A percentile compares a stretch with the other conserved stretches of the same genome.
phyloP scores from a whole-genome alignment of 2,113 vertebrate genomes.

The Etheostoma spectabile region DNA sequence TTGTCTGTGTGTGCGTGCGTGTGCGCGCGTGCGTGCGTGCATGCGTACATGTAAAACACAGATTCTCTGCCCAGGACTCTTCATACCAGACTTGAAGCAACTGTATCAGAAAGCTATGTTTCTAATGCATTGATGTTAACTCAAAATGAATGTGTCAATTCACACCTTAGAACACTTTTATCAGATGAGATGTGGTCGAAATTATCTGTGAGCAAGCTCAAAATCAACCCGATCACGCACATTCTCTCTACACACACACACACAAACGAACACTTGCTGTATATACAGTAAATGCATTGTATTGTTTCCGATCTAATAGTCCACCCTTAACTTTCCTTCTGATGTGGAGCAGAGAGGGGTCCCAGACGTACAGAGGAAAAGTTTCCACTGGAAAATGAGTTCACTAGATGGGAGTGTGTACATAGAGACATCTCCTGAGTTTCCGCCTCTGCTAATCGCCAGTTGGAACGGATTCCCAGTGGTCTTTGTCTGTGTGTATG shows the following conservation, averaged over 20 bases:
- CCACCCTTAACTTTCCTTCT: slow-evolving; percentile 41
- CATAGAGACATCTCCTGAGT: slow-evolving; percentile 39
- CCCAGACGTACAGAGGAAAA: slow-evolving; percentile 31
- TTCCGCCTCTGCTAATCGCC: slow-evolving; percentile 65
- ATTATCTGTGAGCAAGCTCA: not conserved
- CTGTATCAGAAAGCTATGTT: slow-evolving; percentile 40
- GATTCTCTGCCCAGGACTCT: too few species aligned
- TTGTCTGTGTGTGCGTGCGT: not conserved
- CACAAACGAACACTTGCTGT: not conserved
- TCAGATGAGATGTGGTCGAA: slow-evolving; percentile 1
- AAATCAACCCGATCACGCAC: not conserved
- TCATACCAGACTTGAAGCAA: slow-evolving; percentile 25
- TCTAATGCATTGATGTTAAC: slow-evolving; percentile 31
- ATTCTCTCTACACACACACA: not conserved
- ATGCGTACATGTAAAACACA: too few species aligned
- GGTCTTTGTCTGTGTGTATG: slow-evolving; percentile 15
- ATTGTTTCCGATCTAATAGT: slow-evolving; percentile 26
- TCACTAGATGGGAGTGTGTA: slow-evolving; percentile 43
- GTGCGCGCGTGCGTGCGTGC: slow-evolving; percentile 1
- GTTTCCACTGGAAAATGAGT: slow-evolving; percentile 67
- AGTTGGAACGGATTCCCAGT: slow-evolving; percentile 33
- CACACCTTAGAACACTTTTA: slow-evolving; percentile 19
- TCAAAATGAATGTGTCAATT: slow-evolving; percentile 20
- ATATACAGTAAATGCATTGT: not conserved
- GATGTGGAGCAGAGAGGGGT: slow-evolving; percentile 35